A percentile compares a stretch with the other conserved stretches of the same genome.
phyloP scores from a whole-genome alignment of 2,888 invertebrate genomes.

The Minunthozetes semirufus region DNA sequence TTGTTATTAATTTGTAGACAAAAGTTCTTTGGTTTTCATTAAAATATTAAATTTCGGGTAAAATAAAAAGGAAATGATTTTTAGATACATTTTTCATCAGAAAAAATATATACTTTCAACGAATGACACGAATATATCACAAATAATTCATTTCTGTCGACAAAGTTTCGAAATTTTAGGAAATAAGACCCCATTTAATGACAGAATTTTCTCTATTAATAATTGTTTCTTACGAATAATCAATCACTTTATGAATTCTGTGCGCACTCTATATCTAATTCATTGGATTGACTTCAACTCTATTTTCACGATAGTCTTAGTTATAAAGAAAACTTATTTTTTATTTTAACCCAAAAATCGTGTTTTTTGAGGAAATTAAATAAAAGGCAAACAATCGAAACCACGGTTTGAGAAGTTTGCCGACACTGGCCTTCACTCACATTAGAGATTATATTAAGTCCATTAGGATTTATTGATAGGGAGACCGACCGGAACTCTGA shows the following conservation, averaged over 20 bases:
- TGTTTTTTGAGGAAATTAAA: conserved; percentile 6
- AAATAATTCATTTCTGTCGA: too few relatives aligned
- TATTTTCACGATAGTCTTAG: not conserved
- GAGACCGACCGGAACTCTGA: not conserved
- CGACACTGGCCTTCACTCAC: not conserved
- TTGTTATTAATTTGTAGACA: too few relatives aligned
- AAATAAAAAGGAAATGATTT: too few relatives aligned
- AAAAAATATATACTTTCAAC: too few relatives aligned
- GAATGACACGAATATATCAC: too few relatives aligned
- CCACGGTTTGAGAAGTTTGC: not conserved
- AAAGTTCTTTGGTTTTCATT: too few relatives aligned
- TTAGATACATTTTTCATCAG: too few relatives aligned
- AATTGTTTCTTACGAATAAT: not conserved
- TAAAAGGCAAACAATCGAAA: not conserved
- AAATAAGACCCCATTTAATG: too few relatives aligned
- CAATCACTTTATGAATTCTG: not conserved
- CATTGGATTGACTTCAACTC: not conserved
- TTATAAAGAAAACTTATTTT: not conserved
- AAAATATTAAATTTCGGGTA: too few relatives aligned
- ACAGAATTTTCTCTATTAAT: not conserved
- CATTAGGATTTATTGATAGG: not conserved
- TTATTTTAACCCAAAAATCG: not conserved
- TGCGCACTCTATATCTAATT: not conserved
- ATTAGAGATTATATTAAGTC: not conserved
- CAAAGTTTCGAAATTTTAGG: too few relatives aligned